These are phyloP conservation scores for Lordiphosa andalusiaca DNA, from an alignment of 2,888 invertebrate genomes.

Conservation along the genomic window DNA sequence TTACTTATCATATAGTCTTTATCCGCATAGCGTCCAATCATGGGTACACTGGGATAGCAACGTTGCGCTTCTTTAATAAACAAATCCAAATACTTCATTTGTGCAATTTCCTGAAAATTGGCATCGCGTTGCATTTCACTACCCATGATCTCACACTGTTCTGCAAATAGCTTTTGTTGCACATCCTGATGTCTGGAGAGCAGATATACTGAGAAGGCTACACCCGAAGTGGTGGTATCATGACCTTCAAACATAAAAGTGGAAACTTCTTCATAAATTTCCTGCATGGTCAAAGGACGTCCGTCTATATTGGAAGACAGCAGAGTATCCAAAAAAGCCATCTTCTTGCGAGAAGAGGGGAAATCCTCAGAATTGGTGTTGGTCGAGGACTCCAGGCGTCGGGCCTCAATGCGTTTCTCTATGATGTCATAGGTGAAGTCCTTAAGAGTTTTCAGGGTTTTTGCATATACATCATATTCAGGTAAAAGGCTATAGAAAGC, in stretches of 20 bases:
- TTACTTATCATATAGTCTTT: constrained; percentile 70
- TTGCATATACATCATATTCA: constrained; percentile 81
- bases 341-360: constrained; percentile 49
- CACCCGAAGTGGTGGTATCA: constrained; percentile 83
- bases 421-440: constrained; percentile 77
- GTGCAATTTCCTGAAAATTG: constrained; percentile 68
- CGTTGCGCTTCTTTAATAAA: constrained; percentile 76
- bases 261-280: constrained; percentile 78
- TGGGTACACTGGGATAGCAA: constrained; percentile 77
- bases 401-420: constrained; percentile 60
- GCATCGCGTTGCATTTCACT: constrained; percentile 68
- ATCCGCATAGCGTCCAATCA: constrained; percentile 65
- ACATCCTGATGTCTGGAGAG: constrained; percentile 81
- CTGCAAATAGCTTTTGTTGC: constrained; percentile 81
- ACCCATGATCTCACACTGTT: constrained; percentile 81
- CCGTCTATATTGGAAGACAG: constrained; percentile 72
- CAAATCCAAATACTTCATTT: constrained; percentile 78
- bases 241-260: constrained; percentile 81
- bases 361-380: constrained; percentile 33
- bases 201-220: constrained; percentile 81
- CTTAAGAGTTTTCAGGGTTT: constrained; percentile 77
- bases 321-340: constrained; percentile 76
- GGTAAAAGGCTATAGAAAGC: constrained; percentile 76
- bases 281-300: constrained; percentile 57
- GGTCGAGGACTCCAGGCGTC: not conserved